Evolutionary conservation across 2,888 invertebrate genomes (phyloP), one percentile per base, ranked within the genome.

Genomic region (Pollenia labialis): DNA sequence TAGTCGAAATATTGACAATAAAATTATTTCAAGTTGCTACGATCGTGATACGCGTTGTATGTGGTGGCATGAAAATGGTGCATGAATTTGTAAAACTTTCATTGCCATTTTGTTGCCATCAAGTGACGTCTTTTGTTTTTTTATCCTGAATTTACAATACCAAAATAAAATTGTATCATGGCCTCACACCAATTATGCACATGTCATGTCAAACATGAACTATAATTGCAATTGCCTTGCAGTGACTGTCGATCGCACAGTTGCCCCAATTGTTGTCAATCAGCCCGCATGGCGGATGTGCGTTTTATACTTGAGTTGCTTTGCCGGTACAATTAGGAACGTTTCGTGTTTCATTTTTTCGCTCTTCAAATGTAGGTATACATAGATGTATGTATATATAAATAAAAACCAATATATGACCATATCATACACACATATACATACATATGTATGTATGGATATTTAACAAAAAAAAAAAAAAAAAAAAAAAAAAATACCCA

Each of bases 211-310:
- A 80, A 80, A 85, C 85, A 85, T 83, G 66, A 81, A 66, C 85
- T 75, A 87, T 89, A 90, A 89, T 90, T 90, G 87, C 87, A 87
- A 82, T 87, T 84, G 88, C 84, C 88, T 85, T 88, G 83, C 88
- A 89, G 88, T 88, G 87, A 87, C 89, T 90, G 90, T 90, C 90
- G 90, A 88, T 89, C 90, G 89, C 88, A 87, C 87, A 88, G 89
- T 89, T 90, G 88, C 89, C 89, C 82, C 88, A 87, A 89, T 89
- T 90, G 90, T 90, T 84, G 77, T 79, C 90, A 90, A 89, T 90
- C 90, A 90, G 88, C 89, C 87, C 82, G 89, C 83, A 89, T 76
- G 87, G 85, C 85, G 89, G 88, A 89, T 90, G 90, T 84, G 85
- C 64, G 89, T 88, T 87, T 87, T 88, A 85, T 86, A 85, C 87